Conservation (phyloP, 2,797 vertebrate genomes). For the Lithobates pipiens region DNA sequence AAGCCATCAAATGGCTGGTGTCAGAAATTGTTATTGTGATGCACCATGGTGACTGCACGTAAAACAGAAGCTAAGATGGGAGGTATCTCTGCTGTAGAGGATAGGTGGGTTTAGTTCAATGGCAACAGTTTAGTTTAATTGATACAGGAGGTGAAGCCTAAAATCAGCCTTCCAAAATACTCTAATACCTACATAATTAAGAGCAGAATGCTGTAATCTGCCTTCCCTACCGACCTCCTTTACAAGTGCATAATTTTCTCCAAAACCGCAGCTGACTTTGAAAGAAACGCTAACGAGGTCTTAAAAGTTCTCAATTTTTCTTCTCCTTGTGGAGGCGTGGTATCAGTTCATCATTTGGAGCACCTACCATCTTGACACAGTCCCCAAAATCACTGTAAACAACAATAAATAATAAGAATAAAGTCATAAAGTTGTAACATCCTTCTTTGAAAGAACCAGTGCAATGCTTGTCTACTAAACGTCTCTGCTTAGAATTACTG, state of each 20-base stretch:
- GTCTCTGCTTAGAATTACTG: not conserved
- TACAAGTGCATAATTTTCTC: not conserved
- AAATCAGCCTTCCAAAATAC: too few species aligned
- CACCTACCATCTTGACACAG: not conserved
- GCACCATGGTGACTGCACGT: too few species aligned
- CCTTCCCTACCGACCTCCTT: too few species aligned
- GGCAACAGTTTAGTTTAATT: too few species aligned
- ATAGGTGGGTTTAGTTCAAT: too few species aligned
- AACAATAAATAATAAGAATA: not conserved
- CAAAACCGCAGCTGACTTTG: not conserved
- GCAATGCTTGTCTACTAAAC: slow-evolving; percentile 5
- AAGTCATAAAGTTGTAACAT: not conserved
- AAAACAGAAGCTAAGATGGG: too few species aligned
- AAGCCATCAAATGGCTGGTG: too few species aligned
- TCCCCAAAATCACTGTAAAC: slow-evolving; percentile 5
- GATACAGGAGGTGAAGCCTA: too few species aligned
- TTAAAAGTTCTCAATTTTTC: not conserved
- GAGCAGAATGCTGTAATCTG: too few species aligned
- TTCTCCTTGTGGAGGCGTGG: not conserved
- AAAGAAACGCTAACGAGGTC: not conserved
- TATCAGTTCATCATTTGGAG: not conserved
- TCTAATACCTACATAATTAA: too few species aligned
- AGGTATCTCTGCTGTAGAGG: too few species aligned
- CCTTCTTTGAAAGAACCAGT: slow-evolving; percentile 18
- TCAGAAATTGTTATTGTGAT: too few species aligned